phyloP scores from a whole-genome alignment of 2,797 vertebrate genomes.

The Lindbergichthys nudifrons region DNA sequence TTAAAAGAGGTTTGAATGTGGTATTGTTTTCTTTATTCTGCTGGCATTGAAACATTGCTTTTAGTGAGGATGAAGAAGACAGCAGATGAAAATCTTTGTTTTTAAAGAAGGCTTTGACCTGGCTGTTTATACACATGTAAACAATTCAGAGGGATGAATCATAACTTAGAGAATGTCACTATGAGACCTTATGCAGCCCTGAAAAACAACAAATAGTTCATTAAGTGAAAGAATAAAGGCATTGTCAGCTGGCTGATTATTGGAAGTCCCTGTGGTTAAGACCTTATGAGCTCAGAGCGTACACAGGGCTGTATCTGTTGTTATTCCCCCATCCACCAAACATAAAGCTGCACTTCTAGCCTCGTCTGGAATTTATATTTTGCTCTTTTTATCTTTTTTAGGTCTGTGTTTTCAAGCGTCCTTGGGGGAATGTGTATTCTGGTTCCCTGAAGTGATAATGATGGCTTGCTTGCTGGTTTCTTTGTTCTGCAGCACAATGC shows the following conservation, averaged over 20 bases:
- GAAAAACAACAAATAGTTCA: constrained; percentile 64
- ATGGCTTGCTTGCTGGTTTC: constrained; percentile 58
- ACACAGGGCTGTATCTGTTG: constrained; percentile 63
- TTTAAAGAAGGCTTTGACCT: constrained; percentile 34
- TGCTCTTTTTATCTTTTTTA: constrained; percentile 70
- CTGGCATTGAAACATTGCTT: constrained; percentile 44
- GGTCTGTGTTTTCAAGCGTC: constrained; percentile 66
- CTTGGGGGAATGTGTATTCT: constrained; percentile 59
- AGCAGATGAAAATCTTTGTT: constrained; percentile 12
- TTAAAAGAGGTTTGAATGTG: constrained; percentile 63
- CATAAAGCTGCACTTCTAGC: constrained; percentile 31
- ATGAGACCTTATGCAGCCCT: constrained; percentile 32
- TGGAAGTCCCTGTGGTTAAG: constrained; percentile 66
- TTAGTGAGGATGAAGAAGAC: constrained; percentile 26
- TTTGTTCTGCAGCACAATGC: constrained; percentile 67
- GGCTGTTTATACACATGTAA: constrained; percentile 31
- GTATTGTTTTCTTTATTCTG: constrained; percentile 59
- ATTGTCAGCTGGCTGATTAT: constrained; percentile 68
- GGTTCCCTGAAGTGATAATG: constrained; percentile 71
- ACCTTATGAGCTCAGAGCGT: constrained; percentile 66
- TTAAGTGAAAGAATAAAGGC: constrained; percentile 61
- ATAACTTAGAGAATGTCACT: constrained; percentile 18
- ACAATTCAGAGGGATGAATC: constrained; percentile 21
- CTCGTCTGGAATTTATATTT: constrained; percentile 53
- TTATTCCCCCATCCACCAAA: constrained; percentile 18